phyloP scores from a whole-genome alignment of 2,888 invertebrate genomes.

The Latrodectus elegans region DNA sequence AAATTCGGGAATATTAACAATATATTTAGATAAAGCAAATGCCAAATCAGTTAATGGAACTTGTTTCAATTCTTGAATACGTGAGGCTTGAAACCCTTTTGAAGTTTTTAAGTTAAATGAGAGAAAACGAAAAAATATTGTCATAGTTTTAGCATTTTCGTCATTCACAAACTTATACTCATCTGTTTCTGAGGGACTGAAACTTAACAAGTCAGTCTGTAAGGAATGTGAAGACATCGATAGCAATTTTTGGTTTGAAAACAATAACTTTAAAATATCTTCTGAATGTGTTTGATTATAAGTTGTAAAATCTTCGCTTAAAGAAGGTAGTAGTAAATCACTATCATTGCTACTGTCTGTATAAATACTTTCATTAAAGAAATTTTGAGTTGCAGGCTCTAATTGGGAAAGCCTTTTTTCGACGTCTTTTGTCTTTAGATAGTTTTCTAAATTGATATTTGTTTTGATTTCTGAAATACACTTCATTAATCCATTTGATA shows the following conservation, averaged over 20 bases:
- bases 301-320: constrained; percentile 4
- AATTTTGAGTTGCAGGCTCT: background rate
- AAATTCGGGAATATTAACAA: constrained; percentile 32
- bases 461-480: constrained; percentile 28
- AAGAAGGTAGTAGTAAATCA: background rate
- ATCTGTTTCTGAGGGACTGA: constrained; percentile 12
- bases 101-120: constrained; percentile 44
- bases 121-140: constrained; percentile 35
- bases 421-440: background rate
- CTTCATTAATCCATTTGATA: constrained; percentile 24
- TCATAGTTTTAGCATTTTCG: constrained; percentile 18
- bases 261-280: constrained; percentile 17
- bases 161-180: constrained; percentile 9
- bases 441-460: background rate
- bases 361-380: background rate
- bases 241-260: constrained; percentile 16
- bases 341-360: background rate
- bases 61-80: constrained; percentile 11
- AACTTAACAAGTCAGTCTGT: constrained; percentile 4
- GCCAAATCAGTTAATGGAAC: constrained; percentile 5
- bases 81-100: constrained; percentile 15
- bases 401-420: background rate
- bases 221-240: constrained; percentile 17
- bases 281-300: constrained; percentile 5
- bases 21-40: constrained; percentile 27